Base-by-base conservation (phyloP, 2,113 vertebrate species). In the Mesitornis unicolor region DNA sequence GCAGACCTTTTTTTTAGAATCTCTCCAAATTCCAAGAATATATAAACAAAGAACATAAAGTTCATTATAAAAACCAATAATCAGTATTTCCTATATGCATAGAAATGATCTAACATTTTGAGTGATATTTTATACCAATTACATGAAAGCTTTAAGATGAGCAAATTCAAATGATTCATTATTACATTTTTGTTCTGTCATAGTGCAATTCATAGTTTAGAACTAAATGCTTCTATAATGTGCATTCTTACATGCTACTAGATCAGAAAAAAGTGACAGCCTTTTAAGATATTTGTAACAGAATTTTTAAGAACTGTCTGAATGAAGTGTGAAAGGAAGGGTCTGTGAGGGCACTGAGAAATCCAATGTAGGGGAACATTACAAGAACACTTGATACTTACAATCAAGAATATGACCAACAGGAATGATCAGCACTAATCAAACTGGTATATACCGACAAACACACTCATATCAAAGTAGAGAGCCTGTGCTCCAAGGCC, bases 281-380 rank as follows among this genome's bases (percentile, higher is more conserved):
- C 59, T 86, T 60, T 63, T 29, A 68, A 64, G 54, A 33, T 43
- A 73, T 25, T 19, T n/a, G 7, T 71, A 90, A 90, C 9, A 48
- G 31, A 88, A 69, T 47, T 69, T 88, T 89, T 80, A 80, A 40
- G 54, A 6, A 3, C n/a, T 11, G 20, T 59, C 36, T 57, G 17
- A 73, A 73, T 33, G 9, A 81, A 65, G 25, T 9, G 6, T 47
- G 18, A 69, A 76, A 8, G 16, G 35, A 68, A 33, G 6, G 19
- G 11, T 82, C 29, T 11, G 11, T 22, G 22, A 92, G 89, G 31
- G 42, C 31, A 90, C 28, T 1, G 1, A 73, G n/a, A 80, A 84
- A 65, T n/a, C 17, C 25, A 57, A 20, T 0, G 1, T 8, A 65
- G 2, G 78, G 31, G 6, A 89, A 67, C 1, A 20, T 29, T 78